Evolutionary conservation across 2,113 vertebrate species (phyloP).

Genomic region (Ariopsis seemanni): DNA sequence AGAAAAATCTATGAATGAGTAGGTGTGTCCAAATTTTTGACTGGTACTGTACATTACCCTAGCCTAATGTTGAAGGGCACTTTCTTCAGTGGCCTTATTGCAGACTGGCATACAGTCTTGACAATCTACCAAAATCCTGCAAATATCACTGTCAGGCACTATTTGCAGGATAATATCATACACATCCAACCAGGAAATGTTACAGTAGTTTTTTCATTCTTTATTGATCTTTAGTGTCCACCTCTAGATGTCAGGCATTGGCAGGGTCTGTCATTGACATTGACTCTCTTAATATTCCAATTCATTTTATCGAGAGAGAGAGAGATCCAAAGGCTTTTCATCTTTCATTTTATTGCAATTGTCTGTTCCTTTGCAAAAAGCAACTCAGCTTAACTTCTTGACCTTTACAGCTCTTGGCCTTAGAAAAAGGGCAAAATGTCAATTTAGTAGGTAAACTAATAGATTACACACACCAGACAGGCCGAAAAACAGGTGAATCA

Average conservation of each 20-base stretch:
- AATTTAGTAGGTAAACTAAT: constrained; percentile 6
- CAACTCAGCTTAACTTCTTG: neutral
- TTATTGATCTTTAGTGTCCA: neutral
- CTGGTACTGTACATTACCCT: neutral
- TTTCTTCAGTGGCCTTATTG: neutral
- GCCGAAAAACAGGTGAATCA: constrained; percentile 22
- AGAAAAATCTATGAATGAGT: too few relatives aligned
- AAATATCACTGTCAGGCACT: neutral
- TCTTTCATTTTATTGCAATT: constrained; percentile 1
- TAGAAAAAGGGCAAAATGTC: constrained; percentile 10
- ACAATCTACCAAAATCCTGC: neutral
- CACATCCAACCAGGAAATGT: neutral
- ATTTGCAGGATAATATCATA: neutral
- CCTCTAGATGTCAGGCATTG: neutral
- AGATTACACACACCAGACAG: constrained; percentile 1
- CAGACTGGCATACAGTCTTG: neutral
- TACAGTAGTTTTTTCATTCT: neutral
- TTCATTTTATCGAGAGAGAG: too few relatives aligned
- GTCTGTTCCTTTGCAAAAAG: neutral
- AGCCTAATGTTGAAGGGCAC: neutral
- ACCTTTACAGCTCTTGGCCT: neutral
- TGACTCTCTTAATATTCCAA: too few relatives aligned
- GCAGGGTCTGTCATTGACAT: neutral
- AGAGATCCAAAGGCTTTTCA: neutral
- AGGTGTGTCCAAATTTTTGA: too few relatives aligned